Evolutionary conservation across 2,888 invertebrate genomes (phyloP), one percentile per base, ranked within the genome.

Genomic region (Leptinotarsa peninsularis): DNA sequence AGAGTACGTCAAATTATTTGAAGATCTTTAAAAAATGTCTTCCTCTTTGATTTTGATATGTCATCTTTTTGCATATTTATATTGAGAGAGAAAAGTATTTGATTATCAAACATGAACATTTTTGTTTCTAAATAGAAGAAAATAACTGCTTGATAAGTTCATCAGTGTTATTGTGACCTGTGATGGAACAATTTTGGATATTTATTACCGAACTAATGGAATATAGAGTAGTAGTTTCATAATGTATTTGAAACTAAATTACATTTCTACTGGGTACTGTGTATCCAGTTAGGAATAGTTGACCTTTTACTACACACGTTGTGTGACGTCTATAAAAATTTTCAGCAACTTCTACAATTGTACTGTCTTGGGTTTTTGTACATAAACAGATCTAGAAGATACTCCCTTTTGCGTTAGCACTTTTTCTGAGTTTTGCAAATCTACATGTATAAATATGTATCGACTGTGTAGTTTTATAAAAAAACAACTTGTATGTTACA

Each of bases 401-500:
- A 23, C 4, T 21, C 21, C 13, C 23, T 58, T 52, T n/a, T 21
- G 23, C 10, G 14, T 58, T 21, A 23, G 14, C 58, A 58, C 58
- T 58, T 23, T 21, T 23, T 10, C 23, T 27, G 23, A 21, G 13
- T 58, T 58, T 4, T 58, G 18, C 18, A 58, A 21, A 58, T 18
- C 3, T 54, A 18, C 18, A 50, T 54, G n/a, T n/a, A 54, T 18
- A 18, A n/a, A 18, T 56, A 56, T 18, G 18, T 56, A 21, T 15
- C 21, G 14, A 15, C 23, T 27, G 58, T 27, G 23, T 23, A 17
- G 15, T 58, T 58, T 21, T 15, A 49, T 69, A 68, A 72, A 43
- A 49, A 60, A 60, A 27, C 15, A 21, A 68, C 54, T n/a, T 68
- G 27, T 49, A 23, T 49, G 43, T 71, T n/a, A 33, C n/a, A 66